Percentiles rank a stretch among this genome's conserved stretches.
Evolutionary conservation across 1,140 invertebrate species (phyloP).

Genomic region (Mycetomoellerius zeteki): DNA sequence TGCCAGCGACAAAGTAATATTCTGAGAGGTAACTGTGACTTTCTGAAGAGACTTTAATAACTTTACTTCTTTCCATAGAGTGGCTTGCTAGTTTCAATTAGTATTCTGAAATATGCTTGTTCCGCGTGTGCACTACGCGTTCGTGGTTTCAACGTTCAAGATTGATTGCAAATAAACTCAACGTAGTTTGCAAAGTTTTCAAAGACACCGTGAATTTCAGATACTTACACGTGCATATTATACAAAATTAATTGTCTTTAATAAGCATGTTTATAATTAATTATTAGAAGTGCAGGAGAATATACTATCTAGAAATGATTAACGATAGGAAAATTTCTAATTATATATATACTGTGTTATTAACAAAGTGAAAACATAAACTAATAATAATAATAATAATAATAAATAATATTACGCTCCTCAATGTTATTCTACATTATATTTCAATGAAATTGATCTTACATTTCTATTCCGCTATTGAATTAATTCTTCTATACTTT

Average conservation of each 20-base stretch:
- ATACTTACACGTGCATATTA: background rate
- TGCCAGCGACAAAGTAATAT: background rate
- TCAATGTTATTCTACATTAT: no score
- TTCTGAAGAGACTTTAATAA: slow-evolving; percentile 42
- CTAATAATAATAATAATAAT: no score
- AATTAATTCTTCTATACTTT: no score
- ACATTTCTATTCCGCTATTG: no score
- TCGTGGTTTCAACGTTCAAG: background rate
- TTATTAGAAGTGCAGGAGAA: background rate
- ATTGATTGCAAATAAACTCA: slow-evolving; percentile 15
- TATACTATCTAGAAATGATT: background rate
- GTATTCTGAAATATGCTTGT: background rate
- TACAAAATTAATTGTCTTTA: slow-evolving; percentile 27
- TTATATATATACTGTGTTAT: background rate
- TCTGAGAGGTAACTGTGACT: slow-evolving; percentile 37
- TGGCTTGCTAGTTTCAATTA: slow-evolving; percentile 1
- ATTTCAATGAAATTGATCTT: no score
- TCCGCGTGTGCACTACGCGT: background rate
- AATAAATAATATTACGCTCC: no score
- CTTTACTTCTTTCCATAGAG: slow-evolving; percentile 1
- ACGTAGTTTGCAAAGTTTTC: background rate
- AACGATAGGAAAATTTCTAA: background rate
- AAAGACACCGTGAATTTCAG: background rate
- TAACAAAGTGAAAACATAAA: background rate
- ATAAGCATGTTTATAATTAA: slow-evolving; percentile 20